Evolutionary conservation across 2,888 invertebrate genomes (phyloP).

Genomic region (Heliconius sara): DNA sequence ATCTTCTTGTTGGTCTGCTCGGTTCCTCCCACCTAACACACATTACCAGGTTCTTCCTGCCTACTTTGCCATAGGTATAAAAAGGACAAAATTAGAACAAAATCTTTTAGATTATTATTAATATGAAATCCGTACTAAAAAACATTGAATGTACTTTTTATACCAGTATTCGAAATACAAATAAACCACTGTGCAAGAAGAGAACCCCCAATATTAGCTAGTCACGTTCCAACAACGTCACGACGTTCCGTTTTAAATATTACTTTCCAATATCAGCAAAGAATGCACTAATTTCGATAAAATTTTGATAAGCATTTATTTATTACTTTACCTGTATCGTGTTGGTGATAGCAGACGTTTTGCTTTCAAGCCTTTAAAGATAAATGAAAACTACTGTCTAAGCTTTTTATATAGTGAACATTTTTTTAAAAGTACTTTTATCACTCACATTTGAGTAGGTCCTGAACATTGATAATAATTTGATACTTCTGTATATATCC

Average conservation of each 20-base stretch:
- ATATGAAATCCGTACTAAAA: neutral
- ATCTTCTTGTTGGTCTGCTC: too few relatives aligned
- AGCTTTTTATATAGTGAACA: neutral
- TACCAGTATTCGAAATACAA: neutral
- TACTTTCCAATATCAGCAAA: slow-evolving; percentile 8
- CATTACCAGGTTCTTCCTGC: too few relatives aligned
- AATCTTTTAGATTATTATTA: neutral
- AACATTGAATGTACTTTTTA: neutral
- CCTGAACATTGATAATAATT: too few relatives aligned
- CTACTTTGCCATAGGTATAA: too few relatives aligned
- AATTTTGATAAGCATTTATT: slow-evolving; percentile 47
- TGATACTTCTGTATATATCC: too few relatives aligned
- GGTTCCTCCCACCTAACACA: too few relatives aligned
- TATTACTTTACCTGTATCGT: slow-evolving; percentile 35
- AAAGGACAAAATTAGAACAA: neutral
- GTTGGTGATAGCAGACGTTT: slow-evolving; percentile 11
- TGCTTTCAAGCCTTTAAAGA: neutral
- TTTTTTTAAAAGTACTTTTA: too few relatives aligned
- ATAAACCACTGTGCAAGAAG: neutral
- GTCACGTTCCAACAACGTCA: slow-evolving; percentile 8
- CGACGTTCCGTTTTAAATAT: slow-evolving; percentile 9
- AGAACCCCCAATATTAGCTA: neutral
- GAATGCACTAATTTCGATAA: slow-evolving; percentile 45
- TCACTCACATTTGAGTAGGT: too few relatives aligned
- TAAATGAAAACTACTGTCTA: neutral